A percentile compares a stretch with the other conserved stretches of the same genome.
Conservation (phyloP, 2,113 vertebrate genomes). For the Pygoscelis adeliae region DNA sequence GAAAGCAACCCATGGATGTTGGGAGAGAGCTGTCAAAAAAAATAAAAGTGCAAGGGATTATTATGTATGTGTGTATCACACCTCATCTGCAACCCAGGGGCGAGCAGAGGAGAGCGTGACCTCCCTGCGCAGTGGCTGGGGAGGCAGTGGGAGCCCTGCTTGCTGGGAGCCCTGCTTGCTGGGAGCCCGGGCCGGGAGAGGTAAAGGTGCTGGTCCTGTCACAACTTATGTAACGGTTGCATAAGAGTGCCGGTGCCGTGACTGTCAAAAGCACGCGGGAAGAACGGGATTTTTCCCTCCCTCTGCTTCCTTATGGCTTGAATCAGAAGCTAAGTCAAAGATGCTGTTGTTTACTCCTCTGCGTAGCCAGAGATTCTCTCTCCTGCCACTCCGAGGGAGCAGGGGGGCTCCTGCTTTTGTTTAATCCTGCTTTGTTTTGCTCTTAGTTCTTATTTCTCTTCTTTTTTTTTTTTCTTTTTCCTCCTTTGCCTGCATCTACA, state of each 20-base stretch:
- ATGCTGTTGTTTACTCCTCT: not conserved
- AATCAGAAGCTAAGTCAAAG: not conserved
- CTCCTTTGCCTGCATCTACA: not conserved
- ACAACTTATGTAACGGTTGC: slow-evolving; percentile 13
- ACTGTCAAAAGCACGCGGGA: not conserved
- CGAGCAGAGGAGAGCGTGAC: not conserved
- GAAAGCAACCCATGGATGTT: not conserved
- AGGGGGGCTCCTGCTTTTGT: not conserved
- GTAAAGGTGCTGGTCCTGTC: not conserved
- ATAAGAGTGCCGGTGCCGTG: slow-evolving; percentile 3
- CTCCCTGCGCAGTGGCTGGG: not conserved
- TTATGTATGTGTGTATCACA: not conserved
- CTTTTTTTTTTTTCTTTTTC: not conserved
- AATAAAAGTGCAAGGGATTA: not conserved
- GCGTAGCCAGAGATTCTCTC: not conserved
- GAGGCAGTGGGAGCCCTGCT: not conserved
- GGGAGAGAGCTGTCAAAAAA: not conserved
- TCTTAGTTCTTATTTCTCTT: not conserved
- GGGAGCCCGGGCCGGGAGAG: not conserved
- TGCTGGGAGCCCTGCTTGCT: not conserved
- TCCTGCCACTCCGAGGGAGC: not conserved
- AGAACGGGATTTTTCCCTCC: not conserved
- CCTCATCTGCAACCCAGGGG: not conserved
- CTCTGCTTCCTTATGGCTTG: not conserved
- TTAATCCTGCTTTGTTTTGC: not conserved